Evolutionary conservation across 2,888 invertebrate species (phyloP).

Genomic region (Thecocarcelia acutangulata): DNA sequence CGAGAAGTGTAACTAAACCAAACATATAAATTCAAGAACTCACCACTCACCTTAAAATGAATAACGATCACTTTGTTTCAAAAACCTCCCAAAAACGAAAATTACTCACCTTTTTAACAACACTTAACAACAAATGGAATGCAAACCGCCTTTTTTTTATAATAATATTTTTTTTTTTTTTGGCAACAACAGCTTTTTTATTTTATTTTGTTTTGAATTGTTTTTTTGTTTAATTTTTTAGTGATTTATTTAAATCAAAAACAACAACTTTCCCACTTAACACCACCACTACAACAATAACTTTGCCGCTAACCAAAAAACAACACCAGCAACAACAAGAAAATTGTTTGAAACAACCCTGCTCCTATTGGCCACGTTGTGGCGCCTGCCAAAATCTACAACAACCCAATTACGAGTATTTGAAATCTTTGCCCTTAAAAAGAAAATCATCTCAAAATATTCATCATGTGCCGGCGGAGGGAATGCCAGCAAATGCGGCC

Average conservation of each 20-base stretch:
- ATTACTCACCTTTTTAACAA: constrained; percentile 20
- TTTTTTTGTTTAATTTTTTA: constrained; percentile 24
- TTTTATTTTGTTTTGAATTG: constrained; percentile 20
- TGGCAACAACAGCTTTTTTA: constrained; percentile 30
- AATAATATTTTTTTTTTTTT: too few relatives aligned
- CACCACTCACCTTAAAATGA: constrained; percentile 45
- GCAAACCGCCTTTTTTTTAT: not conserved
- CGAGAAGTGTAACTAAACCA: constrained; percentile 48
- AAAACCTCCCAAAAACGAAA: not conserved
- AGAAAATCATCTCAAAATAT: constrained; percentile 20
- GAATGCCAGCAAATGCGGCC: constrained; percentile 36
- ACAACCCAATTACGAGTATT: constrained; percentile 60
- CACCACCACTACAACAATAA: constrained; percentile 38
- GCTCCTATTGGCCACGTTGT: constrained; percentile 85
- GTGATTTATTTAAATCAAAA: constrained; percentile 60
- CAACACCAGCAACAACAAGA: constrained; percentile 26
- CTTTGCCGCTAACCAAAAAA: constrained; percentile 5
- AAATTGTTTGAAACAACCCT: constrained; percentile 74
- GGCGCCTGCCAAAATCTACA: constrained; percentile 72
- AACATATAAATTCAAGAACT: constrained; percentile 28
- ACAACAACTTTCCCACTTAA: constrained; percentile 55
- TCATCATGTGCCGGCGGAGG: not conserved
- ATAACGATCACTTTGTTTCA: not conserved
- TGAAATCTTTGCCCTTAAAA: constrained; percentile 60
- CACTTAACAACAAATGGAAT: not conserved